A percentile compares a stretch with the other conserved stretches of the same genome.
Evolutionary conservation across 2,113 vertebrate species (phyloP).

Genomic region (cattle (Bos taurus)): DNA sequence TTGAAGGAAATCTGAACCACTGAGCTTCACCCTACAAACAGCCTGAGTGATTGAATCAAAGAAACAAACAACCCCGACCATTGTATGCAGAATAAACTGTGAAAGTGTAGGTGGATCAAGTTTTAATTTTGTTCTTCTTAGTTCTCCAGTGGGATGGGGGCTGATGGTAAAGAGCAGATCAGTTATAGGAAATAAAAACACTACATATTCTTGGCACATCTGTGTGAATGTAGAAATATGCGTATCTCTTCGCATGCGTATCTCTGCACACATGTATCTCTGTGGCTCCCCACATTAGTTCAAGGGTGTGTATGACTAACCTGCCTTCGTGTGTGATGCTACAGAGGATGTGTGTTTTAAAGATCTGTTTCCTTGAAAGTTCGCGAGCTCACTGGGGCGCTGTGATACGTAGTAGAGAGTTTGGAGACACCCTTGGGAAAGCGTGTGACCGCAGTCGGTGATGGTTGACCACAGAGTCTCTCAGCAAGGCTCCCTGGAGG

Average conservation of each 20-base stretch:
- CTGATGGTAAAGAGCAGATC: neutral
- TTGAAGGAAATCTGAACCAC: neutral
- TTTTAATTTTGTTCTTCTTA: neutral
- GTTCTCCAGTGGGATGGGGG: neutral
- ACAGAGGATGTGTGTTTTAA: neutral
- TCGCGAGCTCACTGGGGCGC: fast-evolving
- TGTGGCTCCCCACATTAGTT: neutral
- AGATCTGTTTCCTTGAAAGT: neutral
- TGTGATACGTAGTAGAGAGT: fast-evolving
- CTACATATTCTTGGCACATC: neutral
- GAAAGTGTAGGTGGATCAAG: neutral
- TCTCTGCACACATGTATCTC: neutral
- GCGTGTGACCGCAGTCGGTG: fast-evolving
- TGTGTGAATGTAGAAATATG: neutral
- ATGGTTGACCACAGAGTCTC: neutral
- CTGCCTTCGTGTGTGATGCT: neutral
- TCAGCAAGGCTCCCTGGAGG: neutral
- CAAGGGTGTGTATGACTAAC: neutral
- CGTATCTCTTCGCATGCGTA: fast-evolving
- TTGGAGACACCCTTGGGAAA: neutral
- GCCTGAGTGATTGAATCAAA: neutral
- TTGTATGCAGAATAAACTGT: neutral
- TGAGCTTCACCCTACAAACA: neutral
- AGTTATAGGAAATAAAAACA: neutral
- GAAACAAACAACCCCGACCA: neutral